phyloP scores from a whole-genome alignment of 2,888 invertebrate species.

The Volucella inflata region DNA sequence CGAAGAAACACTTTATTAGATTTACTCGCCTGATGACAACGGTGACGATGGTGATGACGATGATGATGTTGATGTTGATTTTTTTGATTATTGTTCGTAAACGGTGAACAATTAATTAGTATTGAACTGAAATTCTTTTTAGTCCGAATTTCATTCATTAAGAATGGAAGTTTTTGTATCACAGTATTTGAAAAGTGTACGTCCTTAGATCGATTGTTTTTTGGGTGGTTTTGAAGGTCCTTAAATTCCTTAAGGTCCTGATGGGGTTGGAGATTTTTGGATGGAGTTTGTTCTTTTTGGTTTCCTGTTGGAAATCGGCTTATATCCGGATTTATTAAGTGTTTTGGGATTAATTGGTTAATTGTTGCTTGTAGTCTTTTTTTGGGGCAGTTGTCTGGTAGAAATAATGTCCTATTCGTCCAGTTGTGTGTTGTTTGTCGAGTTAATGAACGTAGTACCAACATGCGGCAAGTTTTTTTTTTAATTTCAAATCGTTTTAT shows the following conservation, averaged over 20 bases:
- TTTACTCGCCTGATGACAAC: conserved; percentile 78
- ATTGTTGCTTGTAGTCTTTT: conserved; percentile 55
- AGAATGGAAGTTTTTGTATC: conserved; percentile 81
- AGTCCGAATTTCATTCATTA: conserved; percentile 83
- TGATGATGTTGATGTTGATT: conserved; percentile 67
- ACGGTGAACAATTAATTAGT: conserved; percentile 68
- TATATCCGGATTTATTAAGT: conserved; percentile 10
- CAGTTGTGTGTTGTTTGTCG: conserved; percentile 78
- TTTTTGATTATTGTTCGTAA: conserved; percentile 62
- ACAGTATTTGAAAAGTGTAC: conserved; percentile 78
- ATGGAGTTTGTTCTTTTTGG: background rate
- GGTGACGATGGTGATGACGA: conserved; percentile 63
- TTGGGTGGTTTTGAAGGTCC: conserved; percentile 37
- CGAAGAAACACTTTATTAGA: conserved; percentile 83
- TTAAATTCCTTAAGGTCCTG: too few relatives aligned
- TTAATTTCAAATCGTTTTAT: conserved; percentile 41
- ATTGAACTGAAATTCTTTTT: conserved; percentile 77
- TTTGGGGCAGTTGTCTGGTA: conserved; percentile 66
- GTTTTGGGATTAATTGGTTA: background rate
- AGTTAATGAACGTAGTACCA: conserved; percentile 78
- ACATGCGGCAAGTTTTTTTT: conserved; percentile 82
- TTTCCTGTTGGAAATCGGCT: background rate
- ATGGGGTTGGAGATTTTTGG: conserved; percentile 1
- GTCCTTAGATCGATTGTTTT: conserved; percentile 48
- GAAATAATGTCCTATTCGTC: conserved; percentile 76